phyloP scores from a whole-genome alignment of 1,140 invertebrate species.

The Lepidurus couesii region DNA sequence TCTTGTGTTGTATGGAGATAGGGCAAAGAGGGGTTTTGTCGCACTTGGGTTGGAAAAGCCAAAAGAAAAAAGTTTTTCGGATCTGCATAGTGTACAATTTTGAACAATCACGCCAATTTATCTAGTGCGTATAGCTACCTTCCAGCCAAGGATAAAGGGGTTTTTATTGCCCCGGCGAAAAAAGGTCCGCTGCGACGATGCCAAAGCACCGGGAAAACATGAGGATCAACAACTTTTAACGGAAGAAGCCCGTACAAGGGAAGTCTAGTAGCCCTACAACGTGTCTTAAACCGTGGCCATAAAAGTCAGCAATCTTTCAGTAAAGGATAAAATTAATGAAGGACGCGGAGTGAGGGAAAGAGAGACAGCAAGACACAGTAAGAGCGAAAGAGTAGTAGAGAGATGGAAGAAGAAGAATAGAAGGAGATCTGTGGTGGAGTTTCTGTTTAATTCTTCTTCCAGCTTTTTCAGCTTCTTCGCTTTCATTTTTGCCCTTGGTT shows the following conservation, averaged over 20 bases:
- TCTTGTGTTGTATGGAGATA: background rate
- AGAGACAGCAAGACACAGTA: background rate
- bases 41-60: background rate
- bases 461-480: too few species aligned
- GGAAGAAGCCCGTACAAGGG: background rate
- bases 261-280: background rate
- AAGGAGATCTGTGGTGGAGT: too few species aligned
- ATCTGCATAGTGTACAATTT: background rate
- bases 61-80: background rate
- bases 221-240: background rate
- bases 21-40: background rate
- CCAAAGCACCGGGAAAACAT: background rate
- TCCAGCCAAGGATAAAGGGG: background rate
- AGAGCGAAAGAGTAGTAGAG: background rate
- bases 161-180: background rate
- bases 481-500: too few species aligned
- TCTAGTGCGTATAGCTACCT: background rate
- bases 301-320: conserved; percentile 19
- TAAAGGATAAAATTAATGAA: conserved; percentile 16
- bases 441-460: too few species aligned
- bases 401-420: too few species aligned
- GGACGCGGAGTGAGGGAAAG: background rate
- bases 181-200: background rate
- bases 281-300: conserved; percentile 18
- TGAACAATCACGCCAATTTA: conserved; percentile 14